phyloP scores from a whole-genome alignment of 1,140 invertebrate species.

The Brachionus rotundiformis region DNA sequence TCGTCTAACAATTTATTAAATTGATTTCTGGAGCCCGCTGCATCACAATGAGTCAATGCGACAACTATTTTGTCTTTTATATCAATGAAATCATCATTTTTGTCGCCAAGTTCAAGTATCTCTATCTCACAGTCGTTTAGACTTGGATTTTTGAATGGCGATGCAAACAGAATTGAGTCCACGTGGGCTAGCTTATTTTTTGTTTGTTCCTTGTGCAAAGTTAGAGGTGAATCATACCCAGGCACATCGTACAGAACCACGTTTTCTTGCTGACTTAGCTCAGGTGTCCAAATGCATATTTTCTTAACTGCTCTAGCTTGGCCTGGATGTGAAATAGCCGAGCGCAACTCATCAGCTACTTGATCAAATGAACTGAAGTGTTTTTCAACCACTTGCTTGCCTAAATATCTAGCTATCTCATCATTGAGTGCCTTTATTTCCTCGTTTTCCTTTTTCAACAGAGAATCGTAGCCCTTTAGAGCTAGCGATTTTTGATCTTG shows the following conservation, averaged over 20 bases:
- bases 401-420: neutral
- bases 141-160: neutral
- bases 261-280: neutral
- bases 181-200: neutral
- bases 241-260: constrained; percentile 2
- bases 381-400: neutral
- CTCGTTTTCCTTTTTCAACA: neutral
- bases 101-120: neutral
- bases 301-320: neutral
- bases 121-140: constrained; percentile 19
- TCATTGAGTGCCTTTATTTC: neutral
- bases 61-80: constrained; percentile 16
- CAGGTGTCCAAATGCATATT: neutral
- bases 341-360: neutral
- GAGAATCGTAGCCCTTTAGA: neutral
- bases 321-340: constrained; percentile 2
- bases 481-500: neutral
- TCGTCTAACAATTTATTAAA: neutral
- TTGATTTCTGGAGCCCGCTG: neutral
- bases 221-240: constrained; percentile 23
- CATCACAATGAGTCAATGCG: neutral
- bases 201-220: constrained; percentile 2
- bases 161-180: neutral
- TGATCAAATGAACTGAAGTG: neutral
- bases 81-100: neutral